Evolutionary conservation across 1,140 invertebrate species (phyloP).

Genomic region (Cyphomyrmex costatus): DNA sequence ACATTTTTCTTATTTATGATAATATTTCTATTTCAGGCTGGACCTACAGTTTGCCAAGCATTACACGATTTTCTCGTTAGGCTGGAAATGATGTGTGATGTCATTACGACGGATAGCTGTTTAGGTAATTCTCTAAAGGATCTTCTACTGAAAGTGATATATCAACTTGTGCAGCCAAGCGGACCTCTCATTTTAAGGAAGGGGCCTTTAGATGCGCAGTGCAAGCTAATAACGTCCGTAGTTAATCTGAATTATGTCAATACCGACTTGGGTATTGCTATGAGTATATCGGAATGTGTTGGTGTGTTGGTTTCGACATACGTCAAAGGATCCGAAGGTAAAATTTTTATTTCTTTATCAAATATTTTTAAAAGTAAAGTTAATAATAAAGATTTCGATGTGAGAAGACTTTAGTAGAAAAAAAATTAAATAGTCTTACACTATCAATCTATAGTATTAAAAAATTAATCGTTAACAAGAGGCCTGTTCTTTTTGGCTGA

Average conservation of each 20-base stretch:
- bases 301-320: conserved; percentile 86
- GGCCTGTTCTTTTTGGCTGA: no score
- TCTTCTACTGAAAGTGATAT: conserved; percentile 90
- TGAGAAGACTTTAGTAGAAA: not conserved
- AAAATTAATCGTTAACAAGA: not conserved
- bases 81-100: conserved; percentile 91
- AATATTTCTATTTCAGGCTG: conserved; percentile 88
- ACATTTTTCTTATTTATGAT: not conserved
- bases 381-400: not conserved
- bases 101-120: conserved; percentile 87
- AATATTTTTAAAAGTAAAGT: not conserved
- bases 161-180: conserved; percentile 90
- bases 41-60: conserved; percentile 92
- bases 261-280: conserved; percentile 90
- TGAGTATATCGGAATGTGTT: conserved; percentile 92
- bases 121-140: conserved; percentile 90
- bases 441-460: not conserved
- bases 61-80: conserved; percentile 91
- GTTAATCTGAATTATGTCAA: conserved; percentile 90
- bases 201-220: conserved; percentile 94
- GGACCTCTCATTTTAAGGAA: conserved; percentile 91
- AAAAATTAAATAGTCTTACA: not conserved
- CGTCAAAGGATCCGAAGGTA: conserved; percentile 82
- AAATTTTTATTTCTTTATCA: conserved; percentile 23
- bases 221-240: conserved; percentile 90